Evolutionary conservation across 64 coral and sea anemone species (phyloP), one percentile per base, ranked within the genome.

Genomic region (Pocillopora verrucosa): DNA sequence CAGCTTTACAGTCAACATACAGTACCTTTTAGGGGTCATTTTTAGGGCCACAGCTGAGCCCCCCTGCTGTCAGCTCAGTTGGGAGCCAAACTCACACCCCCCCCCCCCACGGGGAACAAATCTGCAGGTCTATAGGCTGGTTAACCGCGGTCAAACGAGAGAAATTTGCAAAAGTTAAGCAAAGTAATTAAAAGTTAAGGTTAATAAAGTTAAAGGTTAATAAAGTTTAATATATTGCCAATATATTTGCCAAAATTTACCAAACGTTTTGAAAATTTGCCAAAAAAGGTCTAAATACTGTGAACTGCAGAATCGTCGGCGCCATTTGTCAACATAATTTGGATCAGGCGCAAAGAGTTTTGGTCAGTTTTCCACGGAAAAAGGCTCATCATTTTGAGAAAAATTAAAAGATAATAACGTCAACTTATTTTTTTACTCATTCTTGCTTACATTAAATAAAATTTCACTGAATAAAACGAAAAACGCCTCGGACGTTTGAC

Each of bases 111-210:
- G 60, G 60, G 1, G 0, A 61, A 61, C 1, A 61, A 61, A 61
- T 61, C 60, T 61, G 60, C 15, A 61, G 60, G 9, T 61, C 60
- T 61, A 61, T 15, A 61, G 60, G 60, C 60, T 61, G 60, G 7
- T 74, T 74, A 34, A 74, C 72, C 25, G 72, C 72, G 72, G 24
- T 74, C 72, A 74, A 74, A 74, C 72, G n/a, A 34, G 26, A 74
- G 24, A 74, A 26, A 74, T 74, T 26, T 74, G 26, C 72, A 74
- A 74, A 74, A 26, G 72, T 74, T 74, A 74, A 35, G 60, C 60
- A 61, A 15, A 61, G 60, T 15, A 74, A 0, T 74, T 74, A 11
- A 74, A 74, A 74, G 72, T 34, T 74, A 74, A 26, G 72, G 72
- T 74, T 74, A n/a, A n/a, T n/a, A n/a, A n/a, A 61, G 72, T 34